Conservation (phyloP, 2,113 vertebrate genomes). For the Leptobrachium leishanense region DNA sequence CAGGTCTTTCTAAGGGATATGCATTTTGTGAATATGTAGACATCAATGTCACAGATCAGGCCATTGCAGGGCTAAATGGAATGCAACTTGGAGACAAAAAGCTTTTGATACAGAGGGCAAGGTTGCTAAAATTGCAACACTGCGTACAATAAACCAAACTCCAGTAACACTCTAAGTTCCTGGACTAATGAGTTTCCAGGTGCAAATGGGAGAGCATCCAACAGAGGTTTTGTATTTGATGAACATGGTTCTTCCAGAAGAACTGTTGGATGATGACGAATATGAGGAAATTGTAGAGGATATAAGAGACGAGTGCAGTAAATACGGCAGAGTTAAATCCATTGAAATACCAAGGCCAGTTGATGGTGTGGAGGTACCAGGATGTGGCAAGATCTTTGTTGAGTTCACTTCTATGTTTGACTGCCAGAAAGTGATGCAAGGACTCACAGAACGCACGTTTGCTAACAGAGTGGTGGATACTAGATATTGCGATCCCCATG, state of each 20-base stretch:
- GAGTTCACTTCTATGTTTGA: conserved; percentile 87
- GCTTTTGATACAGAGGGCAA: conserved; percentile 57
- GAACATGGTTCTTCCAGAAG: conserved; percentile 60
- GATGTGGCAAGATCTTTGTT: conserved; percentile 93
- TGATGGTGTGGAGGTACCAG: conserved; percentile 87
- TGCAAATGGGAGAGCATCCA: conserved; percentile 88
- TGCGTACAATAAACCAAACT: conserved; percentile 89
- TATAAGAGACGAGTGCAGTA: too few relatives aligned
- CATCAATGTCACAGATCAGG: too few relatives aligned
- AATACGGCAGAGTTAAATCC: too few relatives aligned
- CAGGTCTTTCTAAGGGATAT: too few relatives aligned
- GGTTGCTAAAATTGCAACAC: too few relatives aligned
- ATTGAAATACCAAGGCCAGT: conserved; percentile 62
- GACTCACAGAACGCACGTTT: conserved; percentile 88
- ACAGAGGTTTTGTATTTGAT: conserved; percentile 90
- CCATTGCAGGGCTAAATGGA: too few relatives aligned
- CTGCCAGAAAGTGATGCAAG: conserved; percentile 63
- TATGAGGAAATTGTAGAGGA: too few relatives aligned
- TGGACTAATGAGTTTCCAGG: conserved; percentile 82
- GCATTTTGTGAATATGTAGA: too few relatives aligned
- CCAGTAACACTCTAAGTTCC: conserved; percentile 91
- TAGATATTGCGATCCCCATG: conserved; percentile 87
- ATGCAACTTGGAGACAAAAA: too few relatives aligned
- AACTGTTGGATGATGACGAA: too few relatives aligned
- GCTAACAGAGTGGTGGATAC: conserved; percentile 70